Percentiles rank a stretch among this genome's conserved stretches.
These are phyloP conservation scores for Cotesia vestalis DNA, from an alignment of 1,140 invertebrate genomes.

Conservation along the genomic window DNA sequence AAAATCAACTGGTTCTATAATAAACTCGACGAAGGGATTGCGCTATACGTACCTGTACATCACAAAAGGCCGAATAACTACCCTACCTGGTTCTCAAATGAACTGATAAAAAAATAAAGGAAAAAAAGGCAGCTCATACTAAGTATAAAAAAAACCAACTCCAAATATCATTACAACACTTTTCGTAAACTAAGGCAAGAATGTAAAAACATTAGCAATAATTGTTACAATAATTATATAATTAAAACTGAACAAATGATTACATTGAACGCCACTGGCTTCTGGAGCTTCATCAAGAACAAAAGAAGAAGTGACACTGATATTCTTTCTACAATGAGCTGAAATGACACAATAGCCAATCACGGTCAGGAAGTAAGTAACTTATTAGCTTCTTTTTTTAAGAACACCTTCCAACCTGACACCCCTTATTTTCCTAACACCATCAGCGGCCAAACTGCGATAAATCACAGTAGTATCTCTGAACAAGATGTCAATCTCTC, in stretches of 20 bases:
- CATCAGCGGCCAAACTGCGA: neutral
- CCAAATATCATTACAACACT: neutral
- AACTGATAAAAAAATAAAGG: neutral
- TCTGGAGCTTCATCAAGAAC: neutral
- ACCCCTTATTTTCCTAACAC: neutral
- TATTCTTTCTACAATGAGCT: neutral
- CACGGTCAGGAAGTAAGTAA: neutral
- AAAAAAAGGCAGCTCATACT: neutral
- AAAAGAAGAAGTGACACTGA: neutral
- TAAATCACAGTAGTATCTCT: neutral
- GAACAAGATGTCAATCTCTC: neutral
- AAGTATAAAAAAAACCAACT: neutral
- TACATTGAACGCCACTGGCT: neutral
- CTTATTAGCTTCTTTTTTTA: neutral
- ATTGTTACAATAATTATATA: neutral
- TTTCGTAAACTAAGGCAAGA: neutral
- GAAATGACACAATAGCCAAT: neutral
- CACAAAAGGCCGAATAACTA: neutral
- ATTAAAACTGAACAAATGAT: neutral
- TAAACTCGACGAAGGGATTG: too few relatives aligned
- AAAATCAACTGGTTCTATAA: too few relatives aligned
- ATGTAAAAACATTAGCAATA: neutral
- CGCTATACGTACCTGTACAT: too few relatives aligned
- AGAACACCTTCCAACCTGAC: neutral
- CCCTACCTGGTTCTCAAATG: neutral